Conservation (phyloP, 2,888 invertebrate species). For the Auanema freiburgensis region DNA sequence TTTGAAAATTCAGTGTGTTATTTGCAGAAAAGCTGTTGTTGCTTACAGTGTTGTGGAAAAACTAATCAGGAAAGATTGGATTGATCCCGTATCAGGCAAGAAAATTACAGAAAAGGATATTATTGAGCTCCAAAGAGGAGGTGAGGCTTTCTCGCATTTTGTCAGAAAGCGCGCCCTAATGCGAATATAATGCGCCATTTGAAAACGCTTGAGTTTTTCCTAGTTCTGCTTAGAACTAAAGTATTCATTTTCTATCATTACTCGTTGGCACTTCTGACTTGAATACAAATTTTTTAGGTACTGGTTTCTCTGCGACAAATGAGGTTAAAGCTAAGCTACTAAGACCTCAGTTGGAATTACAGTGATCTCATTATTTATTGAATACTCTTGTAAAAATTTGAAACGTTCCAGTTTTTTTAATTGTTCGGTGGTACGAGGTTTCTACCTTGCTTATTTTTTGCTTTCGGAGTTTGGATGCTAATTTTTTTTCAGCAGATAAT, state of each 20-base stretch:
- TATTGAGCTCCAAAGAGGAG: constrained; percentile 89
- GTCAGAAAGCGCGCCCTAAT: not conserved
- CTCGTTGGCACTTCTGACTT: not conserved
- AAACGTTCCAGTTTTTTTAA: not conserved
- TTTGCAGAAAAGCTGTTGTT: constrained; percentile 84
- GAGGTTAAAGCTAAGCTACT: constrained; percentile 57
- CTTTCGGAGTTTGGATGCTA: not conserved
- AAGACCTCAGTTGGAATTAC: constrained; percentile 55
- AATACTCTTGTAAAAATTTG: not conserved
- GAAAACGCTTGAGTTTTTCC: not conserved
- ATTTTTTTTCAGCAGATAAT: not conserved
- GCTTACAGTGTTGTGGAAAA: constrained; percentile 95
- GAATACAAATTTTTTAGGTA: constrained; percentile 24
- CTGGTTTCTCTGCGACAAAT: constrained; percentile 58
- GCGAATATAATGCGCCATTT: not conserved
- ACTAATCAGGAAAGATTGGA: constrained; percentile 92
- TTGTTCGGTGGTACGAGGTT: not conserved
- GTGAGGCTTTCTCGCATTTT: constrained; percentile 64
- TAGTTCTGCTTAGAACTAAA: no score
- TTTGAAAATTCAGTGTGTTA: not conserved
- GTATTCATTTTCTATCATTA: no score
- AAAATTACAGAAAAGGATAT: constrained; percentile 80
- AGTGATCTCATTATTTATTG: constrained; percentile 25
- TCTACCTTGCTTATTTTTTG: not conserved
- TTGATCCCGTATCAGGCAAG: constrained; percentile 86